These are phyloP conservation scores for Triplophysa siluroides DNA, from an alignment of 2,113 vertebrate species.

Conservation along the genomic window DNA sequence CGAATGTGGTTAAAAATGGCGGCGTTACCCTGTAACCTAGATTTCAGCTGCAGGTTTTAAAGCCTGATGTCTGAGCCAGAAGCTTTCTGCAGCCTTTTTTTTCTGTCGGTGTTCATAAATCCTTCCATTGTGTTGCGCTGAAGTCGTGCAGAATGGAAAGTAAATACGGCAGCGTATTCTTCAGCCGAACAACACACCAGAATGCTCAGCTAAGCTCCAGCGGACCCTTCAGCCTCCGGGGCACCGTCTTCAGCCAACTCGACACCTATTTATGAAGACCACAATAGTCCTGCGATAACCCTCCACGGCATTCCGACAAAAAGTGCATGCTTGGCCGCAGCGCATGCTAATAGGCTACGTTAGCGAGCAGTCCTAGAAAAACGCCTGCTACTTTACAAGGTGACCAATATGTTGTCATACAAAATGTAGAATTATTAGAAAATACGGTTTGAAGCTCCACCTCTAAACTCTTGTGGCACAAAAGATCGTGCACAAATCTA, in stretches of 20 bases:
- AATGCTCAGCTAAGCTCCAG: slow-evolving; percentile 12
- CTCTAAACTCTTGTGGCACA: no score
- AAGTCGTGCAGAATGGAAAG: slow-evolving; percentile 15
- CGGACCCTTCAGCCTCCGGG: slow-evolving; percentile 8
- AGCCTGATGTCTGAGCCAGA: slow-evolving; percentile 25
- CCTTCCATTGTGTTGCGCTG: slow-evolving; percentile 41
- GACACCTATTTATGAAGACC: slow-evolving; percentile 18
- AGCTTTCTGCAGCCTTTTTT: neutral
- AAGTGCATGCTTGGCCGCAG: neutral
- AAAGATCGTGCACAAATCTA: no score
- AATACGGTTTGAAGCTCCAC: no score
- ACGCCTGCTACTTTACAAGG: no score
- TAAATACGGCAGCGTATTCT: slow-evolving; percentile 35
- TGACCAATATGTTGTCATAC: no score
- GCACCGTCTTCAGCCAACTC: slow-evolving; percentile 21
- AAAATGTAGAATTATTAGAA: no score
- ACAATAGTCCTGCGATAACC: slow-evolving; percentile 16
- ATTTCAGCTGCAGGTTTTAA: slow-evolving; percentile 22
- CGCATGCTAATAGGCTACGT: neutral
- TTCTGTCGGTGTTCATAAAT: slow-evolving; percentile 39
- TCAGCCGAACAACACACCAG: slow-evolving; percentile 19
- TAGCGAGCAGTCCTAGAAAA: neutral
- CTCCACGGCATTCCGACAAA: neutral
- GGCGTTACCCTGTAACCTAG: slow-evolving; percentile 26
- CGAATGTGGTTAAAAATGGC: neutral